A percentile compares a stretch with the other conserved stretches of the same genome.
These are phyloP conservation scores for Acanthococcus lagerstroemiae DNA, from an alignment of 2,888 invertebrate genomes.

Conservation along the genomic window DNA sequence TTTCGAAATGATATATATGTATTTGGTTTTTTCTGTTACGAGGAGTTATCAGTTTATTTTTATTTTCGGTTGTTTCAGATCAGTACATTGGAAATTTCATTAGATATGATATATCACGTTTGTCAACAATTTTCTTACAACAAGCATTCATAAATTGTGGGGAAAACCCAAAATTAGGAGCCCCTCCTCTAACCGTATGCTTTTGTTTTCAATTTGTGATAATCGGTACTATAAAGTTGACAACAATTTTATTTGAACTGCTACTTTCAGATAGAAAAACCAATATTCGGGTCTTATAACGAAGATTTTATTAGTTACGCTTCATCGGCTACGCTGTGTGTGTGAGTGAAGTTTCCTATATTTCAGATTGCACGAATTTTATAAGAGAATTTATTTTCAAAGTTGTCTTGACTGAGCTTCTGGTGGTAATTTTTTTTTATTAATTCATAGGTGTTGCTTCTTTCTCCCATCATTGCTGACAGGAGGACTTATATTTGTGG, in stretches of 20 bases:
- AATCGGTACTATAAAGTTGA: neutral
- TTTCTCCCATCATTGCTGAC: constrained; percentile 39
- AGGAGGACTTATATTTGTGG: constrained; percentile 38
- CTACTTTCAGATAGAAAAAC: constrained; percentile 50
- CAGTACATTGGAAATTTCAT: constrained; percentile 69
- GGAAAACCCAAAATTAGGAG: constrained; percentile 47
- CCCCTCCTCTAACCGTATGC: constrained; percentile 50
- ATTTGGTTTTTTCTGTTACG: too few species aligned
- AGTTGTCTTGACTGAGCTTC: too few species aligned
- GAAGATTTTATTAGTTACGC: constrained; percentile 68
- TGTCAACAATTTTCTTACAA: constrained; percentile 57
- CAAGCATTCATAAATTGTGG: constrained; percentile 55
- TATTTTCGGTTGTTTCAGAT: constrained; percentile 48
- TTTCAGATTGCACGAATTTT: neutral
- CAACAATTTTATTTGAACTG: too few species aligned
- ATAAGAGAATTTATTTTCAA: too few species aligned
- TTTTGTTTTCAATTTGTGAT: neutral
- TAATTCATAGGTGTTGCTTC: constrained; percentile 37
- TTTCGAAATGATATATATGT: too few species aligned
- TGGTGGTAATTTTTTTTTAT: neutral
- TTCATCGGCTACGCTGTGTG: constrained; percentile 71
- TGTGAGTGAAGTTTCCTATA: constrained; percentile 49
- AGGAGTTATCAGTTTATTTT: neutral
- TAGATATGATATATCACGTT: constrained; percentile 55
- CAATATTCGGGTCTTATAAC: constrained; percentile 57